phyloP scores from a whole-genome alignment of 2,113 vertebrate genomes.

The Microcebus griseorufus region DNA sequence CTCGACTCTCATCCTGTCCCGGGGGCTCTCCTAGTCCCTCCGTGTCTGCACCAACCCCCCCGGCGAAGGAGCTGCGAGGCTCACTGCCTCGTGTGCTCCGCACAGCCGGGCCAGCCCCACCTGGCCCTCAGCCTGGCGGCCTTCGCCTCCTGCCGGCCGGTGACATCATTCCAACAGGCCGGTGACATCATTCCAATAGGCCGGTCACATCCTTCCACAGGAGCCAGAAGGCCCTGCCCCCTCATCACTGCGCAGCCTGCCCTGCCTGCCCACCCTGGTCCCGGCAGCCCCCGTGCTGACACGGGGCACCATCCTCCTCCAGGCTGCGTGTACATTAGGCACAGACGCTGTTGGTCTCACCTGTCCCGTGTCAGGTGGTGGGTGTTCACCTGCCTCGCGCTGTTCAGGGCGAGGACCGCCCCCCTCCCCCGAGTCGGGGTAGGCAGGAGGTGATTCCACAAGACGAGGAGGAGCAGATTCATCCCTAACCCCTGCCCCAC shows the following conservation, averaged over 20 bases:
- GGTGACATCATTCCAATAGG: too few species aligned
- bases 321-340: too few species aligned
- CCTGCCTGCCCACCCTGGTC: neutral
- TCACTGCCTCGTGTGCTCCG: neutral
- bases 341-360: neutral
- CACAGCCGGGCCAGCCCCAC: neutral
- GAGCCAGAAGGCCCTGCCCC: neutral
- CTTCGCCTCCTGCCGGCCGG: neutral
- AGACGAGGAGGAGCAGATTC: neutral
- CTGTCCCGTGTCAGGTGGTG: neutral
- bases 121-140: neutral
- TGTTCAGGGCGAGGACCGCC: neutral
- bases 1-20: fast-evolving
- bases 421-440: neutral
- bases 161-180: too few species aligned
- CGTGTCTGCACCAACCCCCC: neutral
- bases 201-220: neutral
- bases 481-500: too few species aligned
- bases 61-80: neutral
- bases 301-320: neutral
- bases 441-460: neutral
- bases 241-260: neutral
- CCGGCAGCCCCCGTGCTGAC: too few species aligned
- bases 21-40: neutral
- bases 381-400: neutral